Evolutionary conservation across 2,797 vertebrate species (phyloP), one percentile per base, ranked within the genome.

Genomic region (Sebastes nivosus): DNA sequence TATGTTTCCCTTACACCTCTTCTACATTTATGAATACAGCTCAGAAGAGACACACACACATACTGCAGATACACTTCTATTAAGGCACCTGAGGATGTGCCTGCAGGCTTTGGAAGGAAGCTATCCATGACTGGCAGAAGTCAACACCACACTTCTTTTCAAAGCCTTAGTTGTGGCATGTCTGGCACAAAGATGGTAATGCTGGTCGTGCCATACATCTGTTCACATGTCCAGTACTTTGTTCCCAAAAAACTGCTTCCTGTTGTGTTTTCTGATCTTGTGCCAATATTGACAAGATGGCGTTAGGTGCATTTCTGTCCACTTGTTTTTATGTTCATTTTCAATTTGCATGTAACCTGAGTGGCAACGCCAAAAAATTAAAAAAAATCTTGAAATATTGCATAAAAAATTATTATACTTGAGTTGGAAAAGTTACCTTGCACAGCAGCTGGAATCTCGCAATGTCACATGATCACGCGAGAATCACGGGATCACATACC

Each of bases 61-160:
- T 16, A n/a, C 75, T 65, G 50, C 20, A 22, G 38, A 67, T 13
- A 4, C 13, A 22, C 54, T 58, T 36, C 5, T 67, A n/a, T 58
- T 34, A 18, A 61, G 20, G 36, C 14, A 75, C 65, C 64, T 54
- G 36, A 72, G 58, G 74, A 22, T 36, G 30, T 52, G 68, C 38
- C 59, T 32, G 69, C 59, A 66, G 59, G 67, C 59, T 72, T 12
- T 75, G 54, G 38, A 69, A 57, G 58, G 14, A 73, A n/a, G 55
- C 61, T 55, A 12, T 58, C 46, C 29, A 69, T 3, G 34, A 79
- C 59, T 64, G 52, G 50, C 57, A 79, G 67, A 46, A 67, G n/a
- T 79, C 79, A 82, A 67, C 12, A 58, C 12, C 11, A 66, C 18
- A 63, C 34, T 72, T 61, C 50, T 61, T 59, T 69, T 12, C 24